Evolutionary conservation across 2,888 invertebrate genomes (phyloP).

Genomic region (Sepiola atlantica): DNA sequence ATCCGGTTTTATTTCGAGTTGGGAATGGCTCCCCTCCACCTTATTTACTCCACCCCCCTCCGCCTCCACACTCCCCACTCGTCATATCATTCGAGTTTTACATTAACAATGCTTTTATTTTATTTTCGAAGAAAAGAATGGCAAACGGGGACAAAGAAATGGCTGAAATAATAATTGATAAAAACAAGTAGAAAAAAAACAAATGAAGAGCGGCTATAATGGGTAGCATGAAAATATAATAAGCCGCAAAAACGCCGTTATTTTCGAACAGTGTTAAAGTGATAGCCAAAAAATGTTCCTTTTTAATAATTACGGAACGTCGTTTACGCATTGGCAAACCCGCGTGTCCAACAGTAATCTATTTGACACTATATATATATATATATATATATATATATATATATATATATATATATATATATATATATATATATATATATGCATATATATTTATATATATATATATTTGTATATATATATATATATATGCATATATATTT

Average conservation of each 20-base stretch:
- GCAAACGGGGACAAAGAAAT: no score
- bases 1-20: not conserved
- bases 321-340: not conserved
- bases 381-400: no score
- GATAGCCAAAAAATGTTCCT: not conserved
- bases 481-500: no score
- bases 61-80: not conserved
- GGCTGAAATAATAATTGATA: no score
- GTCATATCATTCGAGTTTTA: not conserved
- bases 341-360: not conserved
- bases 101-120: not conserved
- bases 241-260: not conserved
- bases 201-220: not conserved
- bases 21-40: no score
- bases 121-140: no score
- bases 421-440: not conserved
- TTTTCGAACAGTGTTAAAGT: not conserved
- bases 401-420: slow-evolving; percentile 32
- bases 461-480: no score
- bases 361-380: not conserved
- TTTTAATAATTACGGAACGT: not conserved
- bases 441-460: no score
- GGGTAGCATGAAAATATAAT: not conserved
- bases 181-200: not conserved
- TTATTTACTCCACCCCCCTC: not conserved